A percentile compares a stretch with the other conserved stretches of the same genome.
phyloP scores from a whole-genome alignment of 2,113 vertebrate genomes.

The Heliornis fulica region DNA sequence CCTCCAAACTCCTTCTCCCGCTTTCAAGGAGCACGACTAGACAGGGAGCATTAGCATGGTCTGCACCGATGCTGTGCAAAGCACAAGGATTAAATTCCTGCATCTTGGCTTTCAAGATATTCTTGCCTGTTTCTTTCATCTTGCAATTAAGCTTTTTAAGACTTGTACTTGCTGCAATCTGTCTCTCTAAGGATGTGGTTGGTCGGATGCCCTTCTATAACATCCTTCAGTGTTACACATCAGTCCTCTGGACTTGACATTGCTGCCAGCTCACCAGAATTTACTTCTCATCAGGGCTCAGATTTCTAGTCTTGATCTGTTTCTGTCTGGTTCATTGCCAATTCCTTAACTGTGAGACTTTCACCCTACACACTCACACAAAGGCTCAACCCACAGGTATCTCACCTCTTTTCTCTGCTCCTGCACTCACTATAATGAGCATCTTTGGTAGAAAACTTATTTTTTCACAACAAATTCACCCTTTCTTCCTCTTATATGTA shows the following conservation, averaged over 20 bases:
- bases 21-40: background rate
- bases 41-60: accelerated
- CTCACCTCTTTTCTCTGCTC: background rate
- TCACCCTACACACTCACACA: background rate
- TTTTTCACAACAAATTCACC: background rate
- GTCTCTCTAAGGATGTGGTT: background rate
- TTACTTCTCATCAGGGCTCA: background rate
- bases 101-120: background rate
- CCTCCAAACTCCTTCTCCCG: background rate
- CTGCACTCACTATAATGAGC: background rate
- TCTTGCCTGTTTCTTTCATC: background rate
- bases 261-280: background rate
- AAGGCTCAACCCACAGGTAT: background rate
- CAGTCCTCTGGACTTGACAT: background rate
- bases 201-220: background rate
- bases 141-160: background rate
- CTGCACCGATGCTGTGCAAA: background rate
- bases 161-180: background rate
- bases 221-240: background rate
- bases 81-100: background rate
- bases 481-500: background rate
- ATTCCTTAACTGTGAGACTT: background rate
- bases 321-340: background rate
- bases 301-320: background rate
- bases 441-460: background rate